Evolutionary conservation across 2,888 invertebrate genomes (phyloP).

Genomic region (Eurytoma californica): DNA sequence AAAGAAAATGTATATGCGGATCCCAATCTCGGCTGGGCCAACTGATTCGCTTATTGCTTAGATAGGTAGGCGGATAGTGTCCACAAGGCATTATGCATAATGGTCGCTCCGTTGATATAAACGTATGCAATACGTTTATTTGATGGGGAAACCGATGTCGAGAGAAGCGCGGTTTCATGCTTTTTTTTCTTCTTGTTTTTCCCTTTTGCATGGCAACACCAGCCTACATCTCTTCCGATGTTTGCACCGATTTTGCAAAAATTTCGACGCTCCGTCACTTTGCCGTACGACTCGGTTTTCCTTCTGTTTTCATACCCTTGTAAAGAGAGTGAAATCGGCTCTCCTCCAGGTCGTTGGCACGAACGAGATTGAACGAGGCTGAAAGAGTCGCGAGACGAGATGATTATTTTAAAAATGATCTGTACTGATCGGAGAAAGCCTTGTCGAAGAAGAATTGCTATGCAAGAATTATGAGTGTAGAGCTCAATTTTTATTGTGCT

Average conservation of each 20-base stretch:
- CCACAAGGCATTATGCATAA: constrained; percentile 16
- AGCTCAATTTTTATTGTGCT: not conserved
- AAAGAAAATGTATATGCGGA: too few relatives aligned
- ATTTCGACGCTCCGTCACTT: not conserved
- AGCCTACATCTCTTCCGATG: not conserved
- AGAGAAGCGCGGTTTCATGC: too few relatives aligned
- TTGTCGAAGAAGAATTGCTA: not conserved
- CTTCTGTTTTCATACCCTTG: not conserved
- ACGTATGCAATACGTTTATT: constrained; percentile 40
- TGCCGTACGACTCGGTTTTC: too few relatives aligned
- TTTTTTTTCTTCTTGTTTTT: too few relatives aligned
- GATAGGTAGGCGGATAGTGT: not conserved
- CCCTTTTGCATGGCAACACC: constrained; percentile 2
- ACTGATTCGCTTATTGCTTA: not conserved
- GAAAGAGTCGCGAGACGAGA: not conserved
- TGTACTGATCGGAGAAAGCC: not conserved
- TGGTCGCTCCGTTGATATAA: constrained; percentile 21
- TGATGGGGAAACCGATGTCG: not conserved
- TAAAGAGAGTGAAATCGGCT: constrained; percentile 30
- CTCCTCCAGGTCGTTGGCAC: constrained; percentile 35
- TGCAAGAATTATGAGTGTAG: not conserved
- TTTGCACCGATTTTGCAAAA: not conserved
- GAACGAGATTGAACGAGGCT: not conserved
- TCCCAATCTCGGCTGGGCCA: too few relatives aligned
- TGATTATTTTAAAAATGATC: constrained; percentile 11